Percentiles rank a stretch among this genome's conserved stretches.
Evolutionary conservation across 2,113 vertebrate genomes (phyloP).

Genomic region (Condylura cristata): DNA sequence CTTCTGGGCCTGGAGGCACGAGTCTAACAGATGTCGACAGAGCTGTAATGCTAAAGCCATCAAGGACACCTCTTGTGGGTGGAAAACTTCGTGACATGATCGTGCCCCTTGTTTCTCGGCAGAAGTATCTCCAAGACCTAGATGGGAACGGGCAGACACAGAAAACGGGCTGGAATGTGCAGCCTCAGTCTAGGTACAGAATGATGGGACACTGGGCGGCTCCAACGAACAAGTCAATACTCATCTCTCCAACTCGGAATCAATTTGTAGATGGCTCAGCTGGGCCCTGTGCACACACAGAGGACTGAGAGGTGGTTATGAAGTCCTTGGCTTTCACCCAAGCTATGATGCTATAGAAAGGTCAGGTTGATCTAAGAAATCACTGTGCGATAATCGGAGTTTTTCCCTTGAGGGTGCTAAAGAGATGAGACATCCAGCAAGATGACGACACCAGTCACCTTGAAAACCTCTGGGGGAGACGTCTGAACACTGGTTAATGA

Average conservation of each 20-base stretch:
- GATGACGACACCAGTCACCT: neutral
- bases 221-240: neutral
- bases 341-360: neutral
- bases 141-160: neutral
- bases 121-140: neutral
- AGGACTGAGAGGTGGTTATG: neutral
- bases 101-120: neutral
- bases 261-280: neutral
- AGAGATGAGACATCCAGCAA: neutral
- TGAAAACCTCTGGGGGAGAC: neutral
- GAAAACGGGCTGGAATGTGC: neutral
- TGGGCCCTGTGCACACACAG: neutral
- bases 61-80: neutral
- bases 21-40: neutral
- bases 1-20: neutral
- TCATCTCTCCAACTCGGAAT: neutral
- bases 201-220: neutral
- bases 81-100: neutral
- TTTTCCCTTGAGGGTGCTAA: neutral
- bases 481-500: neutral
- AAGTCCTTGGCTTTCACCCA: constrained; percentile 10
- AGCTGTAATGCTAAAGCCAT: neutral
- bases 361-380: neutral
- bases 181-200: neutral
- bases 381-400: neutral